Conservation (phyloP, 2,888 invertebrate genomes). For the Ichneumon xanthorius region DNA sequence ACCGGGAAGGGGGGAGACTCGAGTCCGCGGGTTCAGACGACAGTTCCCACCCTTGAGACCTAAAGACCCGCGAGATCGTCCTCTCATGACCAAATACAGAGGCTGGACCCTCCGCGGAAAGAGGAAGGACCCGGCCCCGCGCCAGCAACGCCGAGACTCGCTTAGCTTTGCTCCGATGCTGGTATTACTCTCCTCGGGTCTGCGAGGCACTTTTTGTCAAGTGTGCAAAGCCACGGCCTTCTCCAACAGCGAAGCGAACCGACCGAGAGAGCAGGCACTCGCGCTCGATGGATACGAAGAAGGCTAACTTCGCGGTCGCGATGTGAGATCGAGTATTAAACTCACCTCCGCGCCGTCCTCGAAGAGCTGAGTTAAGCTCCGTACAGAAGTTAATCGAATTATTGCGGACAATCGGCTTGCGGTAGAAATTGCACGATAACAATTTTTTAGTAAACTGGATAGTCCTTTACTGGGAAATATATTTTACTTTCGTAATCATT, state of each 20-base stretch:
- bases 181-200: slow-evolving; percentile 23
- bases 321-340: slow-evolving; percentile 24
- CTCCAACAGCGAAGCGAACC: slow-evolving; percentile 26
- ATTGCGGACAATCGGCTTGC: neutral
- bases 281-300: slow-evolving; percentile 35
- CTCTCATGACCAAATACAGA: slow-evolving; percentile 73
- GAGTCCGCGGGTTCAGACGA: slow-evolving; percentile 51
- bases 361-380: slow-evolving; percentile 5
- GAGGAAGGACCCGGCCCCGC: slow-evolving; percentile 56
- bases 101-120: slow-evolving; percentile 65
- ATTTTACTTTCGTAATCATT: neutral
- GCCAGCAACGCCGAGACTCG: slow-evolving; percentile 38
- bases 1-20: slow-evolving; percentile 19
- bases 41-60: slow-evolving; percentile 73
- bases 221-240: slow-evolving; percentile 50
- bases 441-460: neutral
- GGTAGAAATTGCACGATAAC: neutral
- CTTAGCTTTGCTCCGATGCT: slow-evolving; percentile 44
- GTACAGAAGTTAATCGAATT: neutral
- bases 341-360: slow-evolving; percentile 2
- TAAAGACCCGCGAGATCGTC: slow-evolving; percentile 69
- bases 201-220: slow-evolving; percentile 60
- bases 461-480: neutral
- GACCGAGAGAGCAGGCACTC: slow-evolving; percentile 19
- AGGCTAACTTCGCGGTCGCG: slow-evolving; percentile 27